Base-by-base conservation (phyloP, 2,797 vertebrate species). In the Todus mexicanus region DNA sequence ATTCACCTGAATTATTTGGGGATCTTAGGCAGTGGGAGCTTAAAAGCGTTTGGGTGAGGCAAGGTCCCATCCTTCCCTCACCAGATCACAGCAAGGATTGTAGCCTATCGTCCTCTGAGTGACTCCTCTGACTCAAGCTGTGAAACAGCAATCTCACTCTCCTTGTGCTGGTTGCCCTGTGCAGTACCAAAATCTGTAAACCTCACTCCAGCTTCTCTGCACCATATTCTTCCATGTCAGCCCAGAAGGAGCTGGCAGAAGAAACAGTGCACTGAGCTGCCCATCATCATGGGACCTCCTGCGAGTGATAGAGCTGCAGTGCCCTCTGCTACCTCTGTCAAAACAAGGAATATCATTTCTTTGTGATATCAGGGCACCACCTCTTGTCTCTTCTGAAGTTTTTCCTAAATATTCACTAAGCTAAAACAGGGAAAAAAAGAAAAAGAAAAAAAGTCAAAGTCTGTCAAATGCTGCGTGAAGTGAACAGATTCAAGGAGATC, bases 101-200 rank as follows among this genome's bases (percentile, higher is more conserved):
- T 45, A 77, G 29, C 29, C 31, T 0, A 0, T 74, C 4, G 0
- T 29, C 31, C 19, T 82, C 38, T 12, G n/a, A 50, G 29, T 61
- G 76, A 21, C 42, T 80, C 10, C 12, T 38, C 29, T 69, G 54
- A 45, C 0, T 0, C 33, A 7, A 56, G 27, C n/a, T 59, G 33
- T 53, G 38, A 48, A 77, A n/a, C 11, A 29, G n/a, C 11, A 1
- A 10, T 8, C 20, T 51, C 6, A 2, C 27, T 3, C 2, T 91
- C 35, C 26, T 19, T 25, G 7, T 51, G 10, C 27, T 0, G 0
- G 17, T 26, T 79, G 40, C 1, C 3, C 8, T 53, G 42, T 9
- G 25, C 0, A 3, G 20, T 29, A 43, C 60, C 12, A 48, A 56
- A 70, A 57, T 43, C 56, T 76, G 9, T 25, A 37, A 79, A 50